Conservation (phyloP, 1,140 invertebrate species). For the Lasioglossum baleicum region DNA sequence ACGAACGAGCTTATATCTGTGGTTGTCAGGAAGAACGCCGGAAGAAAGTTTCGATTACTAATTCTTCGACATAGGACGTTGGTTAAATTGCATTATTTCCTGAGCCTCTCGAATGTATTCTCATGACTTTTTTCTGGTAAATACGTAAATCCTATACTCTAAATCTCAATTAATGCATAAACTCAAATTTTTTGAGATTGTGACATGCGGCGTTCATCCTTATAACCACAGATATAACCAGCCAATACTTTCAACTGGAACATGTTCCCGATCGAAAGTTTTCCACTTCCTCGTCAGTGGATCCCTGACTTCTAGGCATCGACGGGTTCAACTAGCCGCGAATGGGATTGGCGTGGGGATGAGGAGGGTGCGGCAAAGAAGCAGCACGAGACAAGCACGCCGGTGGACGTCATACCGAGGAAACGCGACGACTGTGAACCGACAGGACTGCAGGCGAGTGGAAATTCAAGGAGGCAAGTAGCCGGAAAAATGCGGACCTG, state of each 20-base stretch:
- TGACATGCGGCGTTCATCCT: too few species aligned
- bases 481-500: conserved; percentile 60
- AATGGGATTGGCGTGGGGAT: neutral
- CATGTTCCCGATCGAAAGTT: neutral
- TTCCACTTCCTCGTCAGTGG: neutral
- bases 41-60: too few species aligned
- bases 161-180: too few species aligned
- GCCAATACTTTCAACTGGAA: neutral
- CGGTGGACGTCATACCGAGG: conserved; percentile 37
- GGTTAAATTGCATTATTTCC: too few species aligned
- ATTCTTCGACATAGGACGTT: too few species aligned
- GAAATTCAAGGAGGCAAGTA: conserved; percentile 64
- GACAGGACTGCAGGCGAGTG: conserved; percentile 52
- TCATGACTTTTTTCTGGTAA: too few species aligned
- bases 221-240: too few species aligned
- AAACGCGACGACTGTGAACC: conserved; percentile 47
- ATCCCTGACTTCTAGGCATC: neutral
- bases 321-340: neutral
- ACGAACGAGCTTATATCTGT: too few species aligned
- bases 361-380: neutral
- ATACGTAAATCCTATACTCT: too few species aligned
- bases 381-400: neutral
- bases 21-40: too few species aligned
- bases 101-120: too few species aligned
- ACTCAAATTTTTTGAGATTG: too few species aligned